Base-by-base conservation (phyloP, 1,140 invertebrate species). In the Cydia strobilella region DNA sequence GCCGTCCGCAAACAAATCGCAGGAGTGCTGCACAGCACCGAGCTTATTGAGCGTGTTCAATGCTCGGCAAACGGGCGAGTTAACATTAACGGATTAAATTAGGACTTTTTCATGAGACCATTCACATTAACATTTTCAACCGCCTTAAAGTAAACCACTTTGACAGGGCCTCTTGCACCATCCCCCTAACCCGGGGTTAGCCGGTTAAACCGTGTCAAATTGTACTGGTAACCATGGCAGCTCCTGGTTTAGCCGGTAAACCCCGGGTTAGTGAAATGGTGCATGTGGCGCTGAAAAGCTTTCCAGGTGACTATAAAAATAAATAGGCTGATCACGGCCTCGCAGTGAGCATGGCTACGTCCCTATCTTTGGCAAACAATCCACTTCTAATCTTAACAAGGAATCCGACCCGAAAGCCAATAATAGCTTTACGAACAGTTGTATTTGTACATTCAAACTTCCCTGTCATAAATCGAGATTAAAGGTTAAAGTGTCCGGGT, bases 401-500 rank as follows among this genome's bases (percentile, higher is more conserved):
- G 31, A 69, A 35, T 35, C 65, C 7, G n/a, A 18, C n/a, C n/a
- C 65, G n/a, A 35, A 27, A 66, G 45, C 42, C 54, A 73, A 63
- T 73, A 77, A 81, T 80, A 74, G 75, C 72, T 79, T 71, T 63
- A 59, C 51, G 73, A 72, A 76, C 48, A 54, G 51, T 62, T 25
- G 35, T 75, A 77, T 75, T 59, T 54, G n/a, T 59, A 51, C 42
- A 48, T 77, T 73, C 42, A 59, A 76, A 74, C 72, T 80, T 75
- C 42, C 39, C 59, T 20, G 66, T 59, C 73, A 81, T 81, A 79
- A 80, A 77, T 79, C 77, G 79, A 80, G 82, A 84, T 84, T 84
- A 82, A 78, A 77, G 76, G 76, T 76, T 74, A 66, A 39, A 73
- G 69, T 72, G 76, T 74, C 72, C 71, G 78, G 75, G 77, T 76